A percentile compares a stretch with the other conserved stretches of the same genome.
These are phyloP conservation scores for Ichneumon xanthorius DNA, from an alignment of 2,888 invertebrate genomes.

Conservation along the genomic window DNA sequence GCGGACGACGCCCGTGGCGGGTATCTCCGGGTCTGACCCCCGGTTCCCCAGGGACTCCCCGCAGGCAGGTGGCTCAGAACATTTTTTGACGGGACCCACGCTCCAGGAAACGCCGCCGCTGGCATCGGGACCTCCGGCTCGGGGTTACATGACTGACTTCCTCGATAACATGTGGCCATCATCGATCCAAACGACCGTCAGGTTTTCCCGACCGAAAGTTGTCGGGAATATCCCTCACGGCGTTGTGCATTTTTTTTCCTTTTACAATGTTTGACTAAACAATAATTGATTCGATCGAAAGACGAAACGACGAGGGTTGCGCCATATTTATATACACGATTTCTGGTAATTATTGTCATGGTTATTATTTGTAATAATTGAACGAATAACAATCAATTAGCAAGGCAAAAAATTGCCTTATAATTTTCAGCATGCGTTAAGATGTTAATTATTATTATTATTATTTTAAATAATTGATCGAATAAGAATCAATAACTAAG, in stretches of 20 bases:
- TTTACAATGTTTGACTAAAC: constrained; percentile 26
- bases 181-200: constrained; percentile 41
- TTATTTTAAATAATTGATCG: neutral
- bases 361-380: neutral
- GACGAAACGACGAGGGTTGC: neutral
- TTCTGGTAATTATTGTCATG: neutral
- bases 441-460: neutral
- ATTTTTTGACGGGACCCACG: constrained; percentile 74
- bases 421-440: neutral
- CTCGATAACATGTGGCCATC: constrained; percentile 77
- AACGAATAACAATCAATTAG: neutral
- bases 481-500: neutral
- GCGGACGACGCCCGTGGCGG: constrained; percentile 43
- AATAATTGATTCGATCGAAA: neutral
- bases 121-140: constrained; percentile 35
- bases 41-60: constrained; percentile 70
- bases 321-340: neutral
- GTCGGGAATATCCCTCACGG: constrained; percentile 11
- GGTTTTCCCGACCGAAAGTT: constrained; percentile 26
- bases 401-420: neutral
- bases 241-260: constrained; percentile 5
- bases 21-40: constrained; percentile 36
- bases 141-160: constrained; percentile 68
- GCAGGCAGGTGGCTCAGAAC: constrained; percentile 78
- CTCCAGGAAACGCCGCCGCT: constrained; percentile 73